Evolutionary conservation across 35 echinoderm and acorn worm genomes (phyloP), one percentile per base, ranked within the genome.

Genomic region (Anneissia japonica): DNA sequence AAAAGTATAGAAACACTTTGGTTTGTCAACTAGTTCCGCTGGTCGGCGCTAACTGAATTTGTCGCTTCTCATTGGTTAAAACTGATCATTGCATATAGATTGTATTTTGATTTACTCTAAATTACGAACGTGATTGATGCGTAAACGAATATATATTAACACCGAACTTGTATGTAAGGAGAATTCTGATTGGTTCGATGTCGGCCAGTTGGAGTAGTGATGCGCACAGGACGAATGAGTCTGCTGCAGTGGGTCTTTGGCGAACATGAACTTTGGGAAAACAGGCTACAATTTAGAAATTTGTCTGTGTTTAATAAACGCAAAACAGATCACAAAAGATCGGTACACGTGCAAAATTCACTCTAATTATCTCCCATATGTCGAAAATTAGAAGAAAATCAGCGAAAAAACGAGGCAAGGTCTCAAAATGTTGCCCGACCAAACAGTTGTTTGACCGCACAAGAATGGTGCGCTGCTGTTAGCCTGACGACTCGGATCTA

Each of bases 301-400:
- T 64, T 64, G 26, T 16, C 51, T 9, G 51, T 64, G 51, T 64
- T 64, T 64, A 64, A 64, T 64, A 64, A 64, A 64, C 51, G 51
- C 11, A 19, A 19, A 64, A 19, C 7, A 64, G 26, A 64, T 26
- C 51, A 64, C 51, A 64, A 64, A 64, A 64, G 51, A 64, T 64
- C n/a, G 51, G 26, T 64, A 64, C 51, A 64, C 51, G 51, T 64
- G 51, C 51, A 64, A 64, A 64, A 64, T 16, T 26, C 21, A 64
- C 51, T 64, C 21, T 64, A 64, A 64, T 64, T 64, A 64, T 64
- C 51, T 23, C 51, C 51, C 51, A 64, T 64, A 64, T 64, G 51
- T 64, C 51, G 51, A 64, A 64, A 64, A 64, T 64, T 64, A 64
- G 51, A 64, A 64, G 40, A 64, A 64, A 64, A 64, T 64, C 51